Base-by-base conservation (phyloP, 2,113 vertebrate genomes). In the Rhea americana region DNA sequence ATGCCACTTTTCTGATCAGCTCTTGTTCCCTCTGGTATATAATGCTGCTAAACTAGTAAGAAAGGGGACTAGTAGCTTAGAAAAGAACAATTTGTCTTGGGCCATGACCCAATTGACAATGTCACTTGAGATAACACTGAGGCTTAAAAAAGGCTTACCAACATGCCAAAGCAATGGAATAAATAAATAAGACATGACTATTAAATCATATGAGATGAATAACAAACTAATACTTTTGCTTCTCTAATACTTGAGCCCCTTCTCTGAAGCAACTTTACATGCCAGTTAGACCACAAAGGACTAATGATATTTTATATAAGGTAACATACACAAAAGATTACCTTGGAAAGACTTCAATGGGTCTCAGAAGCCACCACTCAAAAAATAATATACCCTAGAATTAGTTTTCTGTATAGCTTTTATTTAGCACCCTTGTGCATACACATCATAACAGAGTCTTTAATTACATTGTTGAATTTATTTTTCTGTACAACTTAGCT, bases 181-280 rank as follows among this genome's bases (percentile, higher is more conserved):
- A 85, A 93, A 93, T 86, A 95, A 90, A 95, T 84, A 43, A 43
- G 28, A 89, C 5, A 51, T 75, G 85, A 95, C 87, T 91, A 85
- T 22, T 47, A 86, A 88, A 94, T 94, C 80, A 92, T 39, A 90
- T 19, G 90, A 78, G 91, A 93, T 89, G 0, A 93, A 88, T 75
- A 94, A 56, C 88, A 88, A 74, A 55, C 16, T 24, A 84, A 3
- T 81, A 45, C 62, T 75, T 91, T 87, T 86, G 59, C 45, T 89
- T 78, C 56, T 68, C 7, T 68, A 59, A 65, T 62, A 72, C 13
- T 63, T 48, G 74, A 94, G 11, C 3, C 35, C 28, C 25, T 55
- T 3, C 47, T 77, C 73, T 92, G 56, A 94, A 86, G 47, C 1
- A 88, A 85, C 62, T 81, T 51, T 25, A 65, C 32, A 41, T 72